Base-by-base conservation (phyloP, 2,888 invertebrate species). In the Muschampia plurimacula region DNA sequence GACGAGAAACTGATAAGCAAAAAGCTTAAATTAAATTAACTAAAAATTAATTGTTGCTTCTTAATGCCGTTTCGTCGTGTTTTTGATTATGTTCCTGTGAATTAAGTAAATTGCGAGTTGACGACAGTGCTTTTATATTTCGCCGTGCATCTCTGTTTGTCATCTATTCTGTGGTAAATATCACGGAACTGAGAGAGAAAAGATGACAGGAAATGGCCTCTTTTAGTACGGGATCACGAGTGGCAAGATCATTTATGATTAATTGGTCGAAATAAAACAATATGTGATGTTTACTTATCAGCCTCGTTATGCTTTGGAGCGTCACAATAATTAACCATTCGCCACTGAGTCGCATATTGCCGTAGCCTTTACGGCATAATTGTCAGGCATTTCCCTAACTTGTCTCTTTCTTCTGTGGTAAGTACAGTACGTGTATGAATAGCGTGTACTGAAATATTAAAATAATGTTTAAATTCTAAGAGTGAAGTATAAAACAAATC, bases 381-480 rank as follows among this genome's bases (percentile, higher is more conserved):
- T n/a, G 49, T 49, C 49, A 49, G 64, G 41, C 36, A 69, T 15
- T 12, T 46, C n/a, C n/a, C 3, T 28, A 0, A 28, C 32, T 28
- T 7, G 32, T 12, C 49, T 36, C 28, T 52, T 22, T 69, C 28
- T 60, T 60, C 60, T 5, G 60, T 60, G 60, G 60, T 9, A 0
- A 8, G 44, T 55, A 13, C 57, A 57, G 57, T 65, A 52, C 60
- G 69, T 69, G 28, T 46, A 22, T 22, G 57, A 12, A 46, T 69
- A 32, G 69, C 70, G 65, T 64, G 69, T 36, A 70, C 7, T 49
- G 59, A 60, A 46, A 67, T 46, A 57, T 46, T 62, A 28, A 63
- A 52, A 49, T 39, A 78, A 55, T 64, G 63, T 71, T 66, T 60
- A 72, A 67, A 22, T 62, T 67, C 13, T 67, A 67, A 62, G 59